A percentile compares a stretch with the other conserved stretches of the same genome.
phyloP scores from a whole-genome alignment of 2,113 vertebrate genomes.

The Grus americana region DNA sequence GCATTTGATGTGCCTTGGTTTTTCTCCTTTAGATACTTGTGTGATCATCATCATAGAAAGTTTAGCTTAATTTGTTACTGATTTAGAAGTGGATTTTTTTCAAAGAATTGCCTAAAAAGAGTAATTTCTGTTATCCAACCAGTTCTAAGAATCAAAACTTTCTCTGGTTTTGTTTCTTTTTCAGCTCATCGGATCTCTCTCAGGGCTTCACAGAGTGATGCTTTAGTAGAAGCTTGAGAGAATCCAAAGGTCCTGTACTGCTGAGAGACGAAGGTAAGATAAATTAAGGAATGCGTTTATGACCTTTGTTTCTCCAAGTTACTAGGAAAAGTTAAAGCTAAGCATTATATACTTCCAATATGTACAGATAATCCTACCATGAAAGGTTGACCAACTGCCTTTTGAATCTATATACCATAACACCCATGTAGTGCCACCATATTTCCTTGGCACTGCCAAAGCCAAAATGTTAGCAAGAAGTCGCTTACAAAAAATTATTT shows the following conservation, averaged over 20 bases:
- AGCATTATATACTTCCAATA: not conserved
- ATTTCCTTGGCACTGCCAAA: not conserved
- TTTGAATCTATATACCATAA: not conserved
- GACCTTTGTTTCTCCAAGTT: not conserved
- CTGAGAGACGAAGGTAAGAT: not conserved
- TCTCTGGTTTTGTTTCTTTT: not conserved
- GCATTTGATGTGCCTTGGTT: not conserved
- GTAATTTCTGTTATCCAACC: not conserved
- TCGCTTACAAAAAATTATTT: not conserved
- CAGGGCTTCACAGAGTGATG: not conserved
- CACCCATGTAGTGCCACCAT: not conserved
- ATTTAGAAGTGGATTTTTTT: not conserved
- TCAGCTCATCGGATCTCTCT: not conserved
- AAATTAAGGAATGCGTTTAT: not conserved
- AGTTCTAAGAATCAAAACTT: not conserved
- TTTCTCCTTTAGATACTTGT: not conserved
- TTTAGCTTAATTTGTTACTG: not conserved
- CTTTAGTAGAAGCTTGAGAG: not conserved
- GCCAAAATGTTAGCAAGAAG: not conserved
- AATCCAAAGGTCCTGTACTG: not conserved
- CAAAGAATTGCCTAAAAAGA: not conserved
- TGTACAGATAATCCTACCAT: not conserved
- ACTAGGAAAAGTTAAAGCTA: not conserved
- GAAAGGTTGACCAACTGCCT: not conserved
- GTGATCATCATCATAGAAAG: not conserved